Conservation (phyloP, 2,797 vertebrate species). For the Thripadectes ignobilis region DNA sequence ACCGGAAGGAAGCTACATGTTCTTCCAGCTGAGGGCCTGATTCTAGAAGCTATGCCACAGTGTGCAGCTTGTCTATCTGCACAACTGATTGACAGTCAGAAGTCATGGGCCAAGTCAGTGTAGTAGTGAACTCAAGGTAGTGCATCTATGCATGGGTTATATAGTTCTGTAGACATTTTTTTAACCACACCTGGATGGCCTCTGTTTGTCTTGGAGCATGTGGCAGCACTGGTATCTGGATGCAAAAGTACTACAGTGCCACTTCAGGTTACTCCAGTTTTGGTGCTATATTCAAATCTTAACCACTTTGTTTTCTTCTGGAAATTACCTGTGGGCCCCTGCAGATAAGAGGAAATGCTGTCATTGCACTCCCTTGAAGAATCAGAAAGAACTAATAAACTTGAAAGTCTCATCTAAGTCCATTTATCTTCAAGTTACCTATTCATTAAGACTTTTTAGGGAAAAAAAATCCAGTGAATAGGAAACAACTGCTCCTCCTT, state of each 20-base stretch:
- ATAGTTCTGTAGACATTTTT: not conserved
- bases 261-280: not conserved
- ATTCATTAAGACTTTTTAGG: not conserved
- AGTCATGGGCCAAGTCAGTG: not conserved
- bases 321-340: not conserved
- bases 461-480: not conserved
- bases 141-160: not conserved
- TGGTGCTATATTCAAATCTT: not conserved
- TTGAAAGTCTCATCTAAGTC: not conserved
- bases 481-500: not conserved
- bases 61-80: not conserved
- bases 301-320: not conserved
- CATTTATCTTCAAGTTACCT: not conserved
- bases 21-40: not conserved
- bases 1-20: fast-evolving
- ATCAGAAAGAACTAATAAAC: not conserved
- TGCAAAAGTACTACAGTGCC: not conserved
- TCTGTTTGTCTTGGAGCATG: not conserved
- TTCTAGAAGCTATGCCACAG: not conserved
- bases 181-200: not conserved
- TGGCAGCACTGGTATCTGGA: not conserved
- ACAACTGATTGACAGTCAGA: not conserved
- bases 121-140: not conserved
- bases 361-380: not conserved
- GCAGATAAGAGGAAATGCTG: not conserved